phyloP scores from a whole-genome alignment of 2,797 vertebrate species.

The Kryptolebias ocellatus region DNA sequence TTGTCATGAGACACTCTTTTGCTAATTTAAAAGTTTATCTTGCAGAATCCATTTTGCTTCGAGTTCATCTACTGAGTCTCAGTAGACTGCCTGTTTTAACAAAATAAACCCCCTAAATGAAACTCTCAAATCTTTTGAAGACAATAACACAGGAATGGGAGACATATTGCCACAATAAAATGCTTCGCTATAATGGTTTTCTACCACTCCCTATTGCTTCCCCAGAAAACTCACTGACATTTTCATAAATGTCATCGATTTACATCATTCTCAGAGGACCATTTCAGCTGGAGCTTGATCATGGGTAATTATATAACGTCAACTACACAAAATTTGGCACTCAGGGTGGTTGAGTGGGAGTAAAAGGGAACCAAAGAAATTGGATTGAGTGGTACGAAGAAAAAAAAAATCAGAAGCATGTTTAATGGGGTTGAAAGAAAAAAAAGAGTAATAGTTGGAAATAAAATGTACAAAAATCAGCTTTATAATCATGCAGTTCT shows the following conservation, averaged over 20 bases:
- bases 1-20: slow-evolving; percentile 13
- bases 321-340: slow-evolving; percentile 24
- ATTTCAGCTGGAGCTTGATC: slow-evolving; percentile 55
- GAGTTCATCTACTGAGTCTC: slow-evolving; percentile 37
- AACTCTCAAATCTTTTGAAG: slow-evolving; percentile 55
- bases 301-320: slow-evolving; percentile 61
- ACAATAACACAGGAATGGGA: slow-evolving; percentile 11
- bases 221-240: slow-evolving; percentile 72
- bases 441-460: slow-evolving; percentile 1
- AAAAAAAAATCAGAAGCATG: slow-evolving; percentile 1
- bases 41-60: slow-evolving; percentile 25
- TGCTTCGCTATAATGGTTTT: slow-evolving; percentile 41
- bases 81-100: slow-evolving; percentile 31
- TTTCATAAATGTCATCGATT: slow-evolving; percentile 77
- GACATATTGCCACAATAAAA: slow-evolving; percentile 51
- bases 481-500: slow-evolving; percentile 12
- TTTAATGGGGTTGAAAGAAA: slow-evolving; percentile 14
- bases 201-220: slow-evolving; percentile 48
- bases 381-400: slow-evolving; percentile 5
- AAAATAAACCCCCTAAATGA: slow-evolving; percentile 61
- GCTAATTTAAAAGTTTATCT: slow-evolving; percentile 20
- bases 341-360: slow-evolving; percentile 10
- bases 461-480: slow-evolving; percentile 6
- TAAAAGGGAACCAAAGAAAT: slow-evolving; percentile 8
- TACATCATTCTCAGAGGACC: slow-evolving; percentile 67